Conservation (phyloP, 1,140 invertebrate genomes). For the Cotesia glomerata region DNA sequence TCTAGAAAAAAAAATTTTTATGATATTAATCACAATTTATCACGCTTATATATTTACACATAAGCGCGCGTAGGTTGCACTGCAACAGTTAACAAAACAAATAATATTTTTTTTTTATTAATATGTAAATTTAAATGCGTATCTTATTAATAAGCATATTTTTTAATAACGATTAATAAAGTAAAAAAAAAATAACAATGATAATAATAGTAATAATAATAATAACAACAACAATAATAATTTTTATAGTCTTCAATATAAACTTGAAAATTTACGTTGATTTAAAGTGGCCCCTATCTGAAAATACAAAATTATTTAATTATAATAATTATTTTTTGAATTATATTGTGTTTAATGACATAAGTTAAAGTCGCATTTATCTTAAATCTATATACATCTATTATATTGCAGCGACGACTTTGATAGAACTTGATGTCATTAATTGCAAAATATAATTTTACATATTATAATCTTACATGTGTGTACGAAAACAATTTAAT, state of each 20-base stretch:
- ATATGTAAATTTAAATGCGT: constrained; percentile 18
- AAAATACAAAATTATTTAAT: constrained; percentile 33
- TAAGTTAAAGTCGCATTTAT: not conserved
- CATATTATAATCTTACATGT: constrained; percentile 27
- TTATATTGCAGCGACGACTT: no score
- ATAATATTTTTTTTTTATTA: not conserved
- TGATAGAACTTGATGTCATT: no score
- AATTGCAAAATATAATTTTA: no score
- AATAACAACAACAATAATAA: constrained; percentile 7
- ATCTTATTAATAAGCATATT: no score
- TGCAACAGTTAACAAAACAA: not conserved
- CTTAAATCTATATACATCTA: not conserved
- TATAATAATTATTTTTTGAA: not conserved
- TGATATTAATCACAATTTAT: constrained; percentile 12
- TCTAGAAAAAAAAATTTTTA: constrained; percentile 32
- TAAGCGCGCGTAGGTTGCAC: not conserved
- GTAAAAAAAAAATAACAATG: no score
- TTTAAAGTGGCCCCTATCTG: constrained; percentile 61
- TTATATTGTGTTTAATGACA: not conserved
- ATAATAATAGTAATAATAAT: not conserved
- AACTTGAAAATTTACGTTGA: constrained; percentile 49
- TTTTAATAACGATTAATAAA: not conserved
- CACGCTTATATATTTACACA: no score
- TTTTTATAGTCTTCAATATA: constrained; percentile 48
- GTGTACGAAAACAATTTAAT: constrained; percentile 41